Percentiles rank a stretch among this genome's conserved stretches.
phyloP scores from a whole-genome alignment of 92 coral and sea anemone genomes.

The Palythoa heliodiscus region DNA sequence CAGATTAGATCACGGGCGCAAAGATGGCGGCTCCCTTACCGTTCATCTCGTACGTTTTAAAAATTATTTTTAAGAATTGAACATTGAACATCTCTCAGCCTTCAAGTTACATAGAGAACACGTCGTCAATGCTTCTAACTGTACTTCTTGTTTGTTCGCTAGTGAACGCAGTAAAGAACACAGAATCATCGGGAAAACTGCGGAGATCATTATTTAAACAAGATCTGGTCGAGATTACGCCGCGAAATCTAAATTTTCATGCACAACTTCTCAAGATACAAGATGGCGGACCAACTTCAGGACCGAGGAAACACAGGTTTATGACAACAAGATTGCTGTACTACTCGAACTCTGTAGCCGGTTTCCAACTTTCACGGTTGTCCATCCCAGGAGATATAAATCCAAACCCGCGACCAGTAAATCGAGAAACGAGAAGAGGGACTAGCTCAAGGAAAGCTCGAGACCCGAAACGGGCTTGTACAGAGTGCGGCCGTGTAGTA shows the following conservation, averaged over 20 bases:
- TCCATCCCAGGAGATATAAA: not conserved
- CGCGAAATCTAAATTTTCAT: conserved; percentile 10
- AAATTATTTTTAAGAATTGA: too few relatives aligned
- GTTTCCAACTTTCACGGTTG: not conserved
- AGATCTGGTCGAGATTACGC: conserved; percentile 6
- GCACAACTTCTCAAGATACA: conserved; percentile 22
- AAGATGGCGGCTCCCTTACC: too few relatives aligned
- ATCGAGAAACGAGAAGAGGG: not conserved
- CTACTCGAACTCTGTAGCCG: conserved; percentile 7
- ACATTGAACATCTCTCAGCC: too few relatives aligned
- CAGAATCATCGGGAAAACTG: not conserved
- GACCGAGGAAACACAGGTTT: conserved; percentile 20
- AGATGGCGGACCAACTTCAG: conserved; percentile 20
- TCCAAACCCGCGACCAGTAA: not conserved
- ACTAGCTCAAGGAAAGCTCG: conserved; percentile 1
- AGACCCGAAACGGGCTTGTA: not conserved
- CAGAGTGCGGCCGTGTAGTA: conserved; percentile 4
- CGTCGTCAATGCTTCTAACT: conserved; percentile 3
- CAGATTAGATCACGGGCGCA: too few relatives aligned
- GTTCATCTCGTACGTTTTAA: too few relatives aligned
- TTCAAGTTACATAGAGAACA: not conserved
- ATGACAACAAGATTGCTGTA: conserved; percentile 18
- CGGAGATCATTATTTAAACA: conserved; percentile 18
- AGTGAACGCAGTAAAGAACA: not conserved
- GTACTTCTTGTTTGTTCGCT: not conserved